phyloP scores from a whole-genome alignment of 2,797 vertebrate species.

The Hydrophis major region DNA sequence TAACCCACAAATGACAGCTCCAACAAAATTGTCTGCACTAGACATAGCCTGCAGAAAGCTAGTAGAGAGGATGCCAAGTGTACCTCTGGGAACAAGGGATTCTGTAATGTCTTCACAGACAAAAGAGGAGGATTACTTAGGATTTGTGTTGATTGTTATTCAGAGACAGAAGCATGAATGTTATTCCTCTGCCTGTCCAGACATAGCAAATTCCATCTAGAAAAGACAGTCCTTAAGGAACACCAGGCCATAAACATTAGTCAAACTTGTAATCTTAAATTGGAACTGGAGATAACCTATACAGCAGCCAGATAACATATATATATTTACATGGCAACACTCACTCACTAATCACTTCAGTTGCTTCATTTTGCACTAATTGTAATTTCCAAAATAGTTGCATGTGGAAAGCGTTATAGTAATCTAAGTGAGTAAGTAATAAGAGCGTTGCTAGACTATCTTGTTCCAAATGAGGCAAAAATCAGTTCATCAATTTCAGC shows the following conservation, averaged over 20 bases:
- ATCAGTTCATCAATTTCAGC: not conserved
- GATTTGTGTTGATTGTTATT: not conserved
- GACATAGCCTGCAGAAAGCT: not conserved
- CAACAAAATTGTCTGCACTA: not conserved
- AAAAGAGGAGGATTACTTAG: not conserved
- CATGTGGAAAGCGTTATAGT: not conserved
- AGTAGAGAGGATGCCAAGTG: not conserved
- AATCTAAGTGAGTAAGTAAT: not conserved
- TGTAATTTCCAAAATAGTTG: not conserved
- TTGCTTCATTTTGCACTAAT: not conserved
- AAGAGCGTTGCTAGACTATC: not conserved
- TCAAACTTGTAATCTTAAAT: not conserved
- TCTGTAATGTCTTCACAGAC: not conserved
- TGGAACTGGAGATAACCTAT: not conserved
- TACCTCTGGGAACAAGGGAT: not conserved
- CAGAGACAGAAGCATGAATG: not conserved
- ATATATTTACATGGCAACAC: not conserved
- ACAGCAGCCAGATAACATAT: not conserved
- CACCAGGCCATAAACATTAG: not conserved
- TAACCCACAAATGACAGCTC: not conserved
- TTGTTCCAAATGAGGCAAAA: not conserved
- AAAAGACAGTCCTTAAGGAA: not conserved
- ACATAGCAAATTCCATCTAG: not conserved
- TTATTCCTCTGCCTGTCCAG: not conserved
- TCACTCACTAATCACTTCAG: not conserved